Base-by-base conservation (phyloP, 2,113 vertebrate genomes). In the Xiphophorus maculatus region DNA sequence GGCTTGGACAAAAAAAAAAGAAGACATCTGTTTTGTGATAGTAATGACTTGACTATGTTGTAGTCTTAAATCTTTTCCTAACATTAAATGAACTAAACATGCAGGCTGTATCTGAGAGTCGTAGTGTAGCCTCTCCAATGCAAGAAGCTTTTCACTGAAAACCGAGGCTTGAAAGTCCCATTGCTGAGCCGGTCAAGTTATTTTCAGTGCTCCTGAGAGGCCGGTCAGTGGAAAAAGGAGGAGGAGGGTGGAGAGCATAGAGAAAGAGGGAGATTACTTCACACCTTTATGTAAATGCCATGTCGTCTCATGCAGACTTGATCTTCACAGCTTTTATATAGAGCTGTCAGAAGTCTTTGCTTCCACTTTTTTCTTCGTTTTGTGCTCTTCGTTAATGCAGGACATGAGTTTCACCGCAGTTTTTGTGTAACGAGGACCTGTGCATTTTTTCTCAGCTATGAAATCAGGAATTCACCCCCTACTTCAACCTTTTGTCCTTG, bases 201-300 rank as follows among this genome's bases (percentile, higher is more conserved):
- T 94, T 94, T 93, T 93, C 88, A 90, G 92, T 89, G 81, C 82
- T 87, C 88, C 93, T 92, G 82, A 77, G 91, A 94, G 93, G 92
- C 92, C 88, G 92, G 91, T 88, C 90, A 91, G 85, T 89, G 84
- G 82, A 76, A 82, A 84, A 64, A 71, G 84, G 83, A 76, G 80
- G 76, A 80, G 73, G 65, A 82, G 69, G 62, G 73, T 70, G 72
- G 69, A 80, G 76, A 72, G 63, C 60, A 76, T 76, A 84, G 80
- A 74, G 62, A 68, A 54, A 89, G 77, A 62, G 67, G 70, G 74
- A 64, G 63, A 58, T 74, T 76, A 75, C 81, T 76, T 84, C 73
- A 86, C 69, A 83, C 84, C 79, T 90, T 85, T 77, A 86, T 79
- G 73, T 83, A 74, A 90, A 84, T 66, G 74, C 71, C 64, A 60